Conservation (phyloP, 2,797 vertebrate species). For the Champsocephalus gunnari region DNA sequence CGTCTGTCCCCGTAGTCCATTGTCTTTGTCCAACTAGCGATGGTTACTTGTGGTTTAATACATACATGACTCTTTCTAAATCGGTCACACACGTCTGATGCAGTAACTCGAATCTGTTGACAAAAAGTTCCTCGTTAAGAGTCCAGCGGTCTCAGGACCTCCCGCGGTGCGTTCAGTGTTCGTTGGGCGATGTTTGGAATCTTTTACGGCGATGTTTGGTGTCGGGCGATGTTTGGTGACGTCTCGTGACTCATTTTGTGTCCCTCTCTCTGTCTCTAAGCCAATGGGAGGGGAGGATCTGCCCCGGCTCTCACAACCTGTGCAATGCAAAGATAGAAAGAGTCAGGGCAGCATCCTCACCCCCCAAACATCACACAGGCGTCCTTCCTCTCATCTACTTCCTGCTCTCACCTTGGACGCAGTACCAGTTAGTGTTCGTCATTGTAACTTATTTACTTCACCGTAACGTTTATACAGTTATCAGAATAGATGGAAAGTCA, state of each 20-base stretch:
- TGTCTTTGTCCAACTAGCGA: too few relatives aligned
- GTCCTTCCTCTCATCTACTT: too few relatives aligned
- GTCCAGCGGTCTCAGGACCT: too few relatives aligned
- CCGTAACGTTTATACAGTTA: not conserved
- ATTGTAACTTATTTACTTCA: not conserved
- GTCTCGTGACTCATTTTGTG: slow-evolving; percentile 65
- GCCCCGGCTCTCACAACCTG: slow-evolving; percentile 88
- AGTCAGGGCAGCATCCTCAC: slow-evolving; percentile 88
- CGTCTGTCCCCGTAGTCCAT: not conserved
- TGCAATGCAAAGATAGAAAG: slow-evolving; percentile 90
- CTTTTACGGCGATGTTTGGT: slow-evolving; percentile 37
- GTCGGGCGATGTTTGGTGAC: slow-evolving; percentile 1
- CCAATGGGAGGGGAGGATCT: slow-evolving; percentile 80
- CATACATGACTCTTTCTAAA: not conserved
- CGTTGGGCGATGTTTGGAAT: slow-evolving; percentile 63
- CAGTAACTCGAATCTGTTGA: slow-evolving; percentile 16
- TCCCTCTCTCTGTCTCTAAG: slow-evolving; percentile 81
- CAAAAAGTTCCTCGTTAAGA: not conserved
- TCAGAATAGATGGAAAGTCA: not conserved
- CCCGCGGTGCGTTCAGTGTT: slow-evolving; percentile 18
- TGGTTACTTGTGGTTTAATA: slow-evolving; percentile 4
- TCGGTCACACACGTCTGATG: not conserved
- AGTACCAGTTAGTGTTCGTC: not conserved
- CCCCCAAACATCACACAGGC: slow-evolving; percentile 52
- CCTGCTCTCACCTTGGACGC: too few relatives aligned